phyloP scores from a whole-genome alignment of 1,140 invertebrate species.

The Coelopa frigida region DNA sequence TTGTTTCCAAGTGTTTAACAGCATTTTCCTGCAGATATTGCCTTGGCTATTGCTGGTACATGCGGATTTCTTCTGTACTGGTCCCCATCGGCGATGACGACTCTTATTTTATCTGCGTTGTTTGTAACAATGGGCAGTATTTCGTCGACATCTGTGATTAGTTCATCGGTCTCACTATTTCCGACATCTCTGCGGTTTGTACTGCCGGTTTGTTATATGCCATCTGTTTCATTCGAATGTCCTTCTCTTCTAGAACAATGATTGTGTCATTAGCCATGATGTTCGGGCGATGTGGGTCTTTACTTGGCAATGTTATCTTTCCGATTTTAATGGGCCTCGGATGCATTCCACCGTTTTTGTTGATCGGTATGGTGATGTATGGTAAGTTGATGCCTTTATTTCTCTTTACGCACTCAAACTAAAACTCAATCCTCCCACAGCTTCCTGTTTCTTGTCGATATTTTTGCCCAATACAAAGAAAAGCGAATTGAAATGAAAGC shows the following conservation, averaged over 20 bases:
- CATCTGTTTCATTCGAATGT: not conserved
- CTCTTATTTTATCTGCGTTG: slow-evolving; percentile 29
- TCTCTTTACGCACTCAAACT: not conserved
- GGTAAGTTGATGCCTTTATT: too few species aligned
- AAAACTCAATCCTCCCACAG: slow-evolving; percentile 14
- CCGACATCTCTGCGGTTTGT: slow-evolving; percentile 35
- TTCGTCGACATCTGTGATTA: slow-evolving; percentile 33
- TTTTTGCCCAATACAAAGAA: slow-evolving; percentile 37
- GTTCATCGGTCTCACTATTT: slow-evolving; percentile 35
- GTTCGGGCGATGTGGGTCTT: slow-evolving; percentile 33
- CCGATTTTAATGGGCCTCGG: slow-evolving; percentile 33
- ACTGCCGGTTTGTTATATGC: not conserved
- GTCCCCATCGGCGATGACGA: slow-evolving; percentile 40
- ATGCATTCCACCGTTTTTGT: slow-evolving; percentile 37
- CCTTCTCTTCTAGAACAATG: slow-evolving; percentile 24
- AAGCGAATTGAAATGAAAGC: slow-evolving; percentile 21
- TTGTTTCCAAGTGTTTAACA: too few species aligned
- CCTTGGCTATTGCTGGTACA: slow-evolving; percentile 32
- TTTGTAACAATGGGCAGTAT: slow-evolving; percentile 39
- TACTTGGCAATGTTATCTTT: slow-evolving; percentile 35
- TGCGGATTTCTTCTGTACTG: slow-evolving; percentile 46
- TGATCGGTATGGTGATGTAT: slow-evolving; percentile 34
- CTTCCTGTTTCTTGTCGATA: slow-evolving; percentile 26
- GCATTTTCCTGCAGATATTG: slow-evolving; percentile 31
- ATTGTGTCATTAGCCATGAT: slow-evolving; percentile 38